These are phyloP conservation scores for Porphyrio hochstetteri DNA, from an alignment of 2,113 vertebrate genomes.

Conservation along the genomic window DNA sequence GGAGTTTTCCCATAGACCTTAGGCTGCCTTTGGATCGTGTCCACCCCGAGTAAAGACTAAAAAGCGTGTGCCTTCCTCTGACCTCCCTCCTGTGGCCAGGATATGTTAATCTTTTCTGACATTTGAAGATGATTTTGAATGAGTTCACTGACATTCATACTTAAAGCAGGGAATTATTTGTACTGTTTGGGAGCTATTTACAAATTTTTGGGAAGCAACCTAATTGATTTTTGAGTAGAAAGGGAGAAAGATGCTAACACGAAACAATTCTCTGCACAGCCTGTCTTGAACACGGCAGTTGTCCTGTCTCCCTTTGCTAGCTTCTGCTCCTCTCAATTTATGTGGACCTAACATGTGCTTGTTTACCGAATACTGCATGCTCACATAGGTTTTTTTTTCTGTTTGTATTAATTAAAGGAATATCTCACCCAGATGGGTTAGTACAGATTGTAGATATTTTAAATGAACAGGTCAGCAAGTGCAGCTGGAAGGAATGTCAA, in stretches of 20 bases:
- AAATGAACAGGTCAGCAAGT: constrained; percentile 35
- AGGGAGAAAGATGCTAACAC: background rate
- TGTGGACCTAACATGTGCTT: constrained; percentile 21
- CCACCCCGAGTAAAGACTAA: background rate
- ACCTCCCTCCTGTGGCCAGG: constrained; percentile 34
- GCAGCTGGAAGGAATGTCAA: constrained; percentile 48
- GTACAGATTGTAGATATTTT: constrained; percentile 34
- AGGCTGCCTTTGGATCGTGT: background rate
- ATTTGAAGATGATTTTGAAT: constrained; percentile 55
- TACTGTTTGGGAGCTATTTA: background rate
- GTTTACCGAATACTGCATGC: background rate
- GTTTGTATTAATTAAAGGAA: constrained; percentile 41
- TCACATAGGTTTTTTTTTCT: background rate
- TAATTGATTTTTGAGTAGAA: constrained; percentile 25
- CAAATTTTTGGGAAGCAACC: constrained; percentile 8
- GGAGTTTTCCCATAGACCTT: background rate
- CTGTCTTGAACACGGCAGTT: background rate
- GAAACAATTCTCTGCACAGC: constrained; percentile 18
- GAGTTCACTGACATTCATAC: constrained; percentile 44
- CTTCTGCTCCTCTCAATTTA: constrained; percentile 30
- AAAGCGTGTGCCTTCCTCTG: background rate
- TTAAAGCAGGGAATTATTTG: constrained; percentile 29
- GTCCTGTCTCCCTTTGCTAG: background rate
- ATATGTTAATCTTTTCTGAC: constrained; percentile 57
- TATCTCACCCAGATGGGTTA: constrained; percentile 40